Evolutionary conservation across 2,888 invertebrate species (phyloP), one percentile per base, ranked within the genome.

Genomic region (Podabrus alpinus): DNA sequence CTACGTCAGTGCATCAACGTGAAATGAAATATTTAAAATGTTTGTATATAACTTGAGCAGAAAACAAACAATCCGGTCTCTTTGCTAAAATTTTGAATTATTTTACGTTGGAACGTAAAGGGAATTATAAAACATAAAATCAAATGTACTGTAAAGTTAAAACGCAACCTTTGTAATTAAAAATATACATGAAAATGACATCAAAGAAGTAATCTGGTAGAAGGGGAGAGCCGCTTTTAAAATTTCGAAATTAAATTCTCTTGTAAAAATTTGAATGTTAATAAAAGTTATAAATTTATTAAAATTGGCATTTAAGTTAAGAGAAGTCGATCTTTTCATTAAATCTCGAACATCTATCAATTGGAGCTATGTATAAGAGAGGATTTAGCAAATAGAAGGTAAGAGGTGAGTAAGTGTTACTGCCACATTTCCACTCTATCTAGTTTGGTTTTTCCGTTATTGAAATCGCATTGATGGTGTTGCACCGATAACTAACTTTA

Each of bases 281-380:
- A 15, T 68, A 15, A 68, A 68, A 68, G 19, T 19, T 68, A 15
- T 71, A 68, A 72, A 75, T 72, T 72, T 75, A 75, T 75, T 69
- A 75, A 75, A 75, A 75, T 64, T 45, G 73, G 68, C 17, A 68
- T 73, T 73, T 7, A 16, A 62, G 19, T 62, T 62, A 19, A 62
- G 15, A 60, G 69, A 73, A 74, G 75, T 77, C 69, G 59, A 67
- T 24, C 74, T 81, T 83, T 85, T 84, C 84, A 85, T 84, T 85
- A 85, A 85, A 86, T 85, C 84, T 84, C 84, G 79, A 76, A 82
- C 84, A 85, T 85, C 84, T 83, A 85, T 85, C 85, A 85, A 83
- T 79, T 80, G 77, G 82, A 79, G 83, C 81, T 45, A 45, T n/a
- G 45, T 45, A 82, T 84, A 84, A 83, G 78, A 77, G 70, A 79